A percentile compares a stretch with the other conserved stretches of the same genome.
Conservation (phyloP, 2,888 invertebrate species). For the Lysandra coridon region DNA sequence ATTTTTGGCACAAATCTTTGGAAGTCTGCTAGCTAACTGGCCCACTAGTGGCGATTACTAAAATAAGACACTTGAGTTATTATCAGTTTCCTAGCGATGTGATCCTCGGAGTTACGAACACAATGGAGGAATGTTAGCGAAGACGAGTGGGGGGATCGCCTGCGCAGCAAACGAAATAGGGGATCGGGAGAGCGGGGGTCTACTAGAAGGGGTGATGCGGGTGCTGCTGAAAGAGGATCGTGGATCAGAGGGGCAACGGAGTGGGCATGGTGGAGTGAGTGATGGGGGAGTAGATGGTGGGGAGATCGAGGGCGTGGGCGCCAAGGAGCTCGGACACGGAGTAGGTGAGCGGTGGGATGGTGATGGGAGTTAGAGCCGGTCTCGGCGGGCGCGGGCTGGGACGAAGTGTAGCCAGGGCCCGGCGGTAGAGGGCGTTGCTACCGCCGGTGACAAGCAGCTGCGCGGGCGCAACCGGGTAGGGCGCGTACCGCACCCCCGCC, state of each 20-base stretch:
- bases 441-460: slow-evolving; percentile 70
- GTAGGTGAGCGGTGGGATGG: slow-evolving; percentile 71
- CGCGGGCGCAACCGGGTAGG: slow-evolving; percentile 79
- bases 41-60: slow-evolving; percentile 75
- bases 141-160: slow-evolving; percentile 51
- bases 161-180: slow-evolving; percentile 37
- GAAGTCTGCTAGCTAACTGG: slow-evolving; percentile 76
- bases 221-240: slow-evolving; percentile 75
- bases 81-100: slow-evolving; percentile 69
- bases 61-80: slow-evolving; percentile 78
- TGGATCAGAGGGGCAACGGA: slow-evolving; percentile 76
- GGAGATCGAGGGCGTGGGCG: slow-evolving; percentile 85
- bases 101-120: slow-evolving; percentile 56
- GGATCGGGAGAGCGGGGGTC: slow-evolving; percentile 31
- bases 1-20: slow-evolving; percentile 67
- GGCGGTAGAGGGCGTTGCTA: slow-evolving; percentile 63
- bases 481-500: slow-evolving; percentile 83
- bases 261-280: slow-evolving; percentile 84
- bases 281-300: slow-evolving; percentile 84
- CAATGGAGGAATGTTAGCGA: slow-evolving; percentile 68
- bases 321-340: slow-evolving; percentile 82
- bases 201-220: slow-evolving; percentile 71
- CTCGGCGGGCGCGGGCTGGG: slow-evolving; percentile 66
- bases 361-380: slow-evolving; percentile 63
- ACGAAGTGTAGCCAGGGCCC: slow-evolving; percentile 69